These are phyloP conservation scores for Epinotia ramella DNA, from an alignment of 2,888 invertebrate species.

Conservation along the genomic window DNA sequence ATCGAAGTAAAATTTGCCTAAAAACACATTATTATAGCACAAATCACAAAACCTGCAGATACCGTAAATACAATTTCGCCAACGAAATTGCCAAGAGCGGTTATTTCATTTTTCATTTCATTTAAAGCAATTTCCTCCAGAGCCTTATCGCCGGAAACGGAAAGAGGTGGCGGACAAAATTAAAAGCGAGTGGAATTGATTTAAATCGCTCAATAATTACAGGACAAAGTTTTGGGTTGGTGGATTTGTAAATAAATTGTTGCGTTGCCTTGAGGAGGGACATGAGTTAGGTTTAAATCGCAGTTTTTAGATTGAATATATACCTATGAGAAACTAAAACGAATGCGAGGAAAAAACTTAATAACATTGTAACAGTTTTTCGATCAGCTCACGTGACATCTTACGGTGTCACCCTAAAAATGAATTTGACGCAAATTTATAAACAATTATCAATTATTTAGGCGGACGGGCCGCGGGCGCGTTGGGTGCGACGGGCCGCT, in stretches of 20 bases:
- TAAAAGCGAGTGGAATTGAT: constrained; percentile 6
- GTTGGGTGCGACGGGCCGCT: no score
- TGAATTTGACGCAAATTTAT: no score
- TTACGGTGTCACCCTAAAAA: no score
- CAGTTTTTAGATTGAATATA: no score
- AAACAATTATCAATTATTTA: no score
- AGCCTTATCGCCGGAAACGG: constrained; percentile 30
- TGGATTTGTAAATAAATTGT: not conserved
- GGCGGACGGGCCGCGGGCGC: no score
- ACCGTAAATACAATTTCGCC: constrained; percentile 17
- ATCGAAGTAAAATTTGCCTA: no score
- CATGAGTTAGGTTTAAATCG: no score
- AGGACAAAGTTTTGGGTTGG: not conserved
- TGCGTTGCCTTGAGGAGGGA: not conserved
- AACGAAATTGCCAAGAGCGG: constrained; percentile 3
- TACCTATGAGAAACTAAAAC: no score
- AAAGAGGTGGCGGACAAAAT: not conserved
- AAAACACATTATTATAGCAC: not conserved
- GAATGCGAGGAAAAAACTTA: no score
- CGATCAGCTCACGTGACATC: no score
- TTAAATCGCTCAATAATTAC: constrained; percentile 20
- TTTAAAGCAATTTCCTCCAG: constrained; percentile 36
- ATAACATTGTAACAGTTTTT: no score
- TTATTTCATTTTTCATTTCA: constrained; percentile 34
- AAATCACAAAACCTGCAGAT: not conserved